Evolutionary conservation across 1,140 invertebrate genomes (phyloP).

Genomic region (Pinna nobilis): DNA sequence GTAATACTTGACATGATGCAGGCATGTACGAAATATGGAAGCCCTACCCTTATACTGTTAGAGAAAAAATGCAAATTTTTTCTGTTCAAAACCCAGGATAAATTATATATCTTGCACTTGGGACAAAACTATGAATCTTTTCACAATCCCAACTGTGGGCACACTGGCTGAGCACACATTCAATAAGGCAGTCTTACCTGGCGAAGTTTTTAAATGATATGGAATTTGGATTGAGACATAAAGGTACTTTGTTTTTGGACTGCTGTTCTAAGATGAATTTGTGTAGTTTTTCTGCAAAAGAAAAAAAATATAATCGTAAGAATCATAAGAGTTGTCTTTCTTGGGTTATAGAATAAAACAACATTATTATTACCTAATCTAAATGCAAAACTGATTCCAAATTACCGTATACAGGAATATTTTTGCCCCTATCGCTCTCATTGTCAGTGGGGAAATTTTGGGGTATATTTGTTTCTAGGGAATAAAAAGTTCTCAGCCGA

Average conservation of each 20-base stretch:
- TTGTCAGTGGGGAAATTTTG: too few relatives aligned
- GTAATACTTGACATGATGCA: background rate
- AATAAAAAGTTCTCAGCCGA: too few relatives aligned
- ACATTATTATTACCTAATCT: too few relatives aligned
- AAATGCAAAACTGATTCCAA: too few relatives aligned
- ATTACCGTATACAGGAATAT: too few relatives aligned
- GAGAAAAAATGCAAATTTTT: background rate
- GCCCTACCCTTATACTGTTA: background rate
- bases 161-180: background rate
- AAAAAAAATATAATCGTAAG: constrained; percentile 36
- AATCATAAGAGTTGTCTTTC: background rate
- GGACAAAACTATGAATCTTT: background rate
- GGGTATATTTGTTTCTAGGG: too few relatives aligned
- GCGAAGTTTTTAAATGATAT: constrained; percentile 99
- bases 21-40: background rate
- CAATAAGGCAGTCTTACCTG: constrained; percentile 85
- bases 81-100: too few relatives aligned
- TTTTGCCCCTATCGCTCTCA: too few relatives aligned
- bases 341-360: background rate
- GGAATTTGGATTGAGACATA: constrained; percentile 99
- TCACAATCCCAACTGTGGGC: background rate
- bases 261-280: constrained; percentile 98
- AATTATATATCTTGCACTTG: background rate
- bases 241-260: constrained; percentile 90
- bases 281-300: constrained; percentile 93